Base-by-base conservation (phyloP, 2,888 invertebrate genomes). In the Mesorhabditis spiculigera region DNA sequence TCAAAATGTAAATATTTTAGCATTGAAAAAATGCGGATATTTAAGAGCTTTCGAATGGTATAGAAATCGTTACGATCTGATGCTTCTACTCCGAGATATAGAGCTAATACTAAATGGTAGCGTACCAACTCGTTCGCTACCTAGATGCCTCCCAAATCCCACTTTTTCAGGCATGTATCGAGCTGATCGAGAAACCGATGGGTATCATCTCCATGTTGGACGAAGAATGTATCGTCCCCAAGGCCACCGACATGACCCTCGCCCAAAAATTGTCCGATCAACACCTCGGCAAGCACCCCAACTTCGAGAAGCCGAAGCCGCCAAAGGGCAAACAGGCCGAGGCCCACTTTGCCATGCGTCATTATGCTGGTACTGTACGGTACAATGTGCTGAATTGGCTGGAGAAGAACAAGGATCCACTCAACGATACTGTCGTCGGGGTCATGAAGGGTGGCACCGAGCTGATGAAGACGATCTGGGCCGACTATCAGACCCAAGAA, bases 371-470 rank as follows among this genome's bases (percentile, higher is more conserved):
- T 67, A 86, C 86, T 73, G 80, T 78, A 44, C 73, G 78, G 5
- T 71, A 73, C 68, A 97, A 95, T 90, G 93, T 96, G 89, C 91
- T 92, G 86, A 95, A 95, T 86, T 98, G 97, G 97, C 91, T 98
- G 88, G 96, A 98, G 89, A 98, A 98, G 93, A 98, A 98, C 92
- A 98, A 97, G 92, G 97, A 98, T 90, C 97, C 97, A 86, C 90
- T 98, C 89, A 98, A 98, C 91, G 97, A 98, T 91, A 95, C 95
- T 76, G 95, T 98, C 79, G 95, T 97, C 83, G 93, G 94, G 87
- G 92, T 95, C 88, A 45, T 83, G 67, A 82, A 82, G 73, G 72
- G 71, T 63, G 73, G 65, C 61, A 95, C 94, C 91, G 91, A 91
- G 85, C 89, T 95, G 87, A 87, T 94, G 86, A 79, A 90, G 73